Base-by-base conservation (phyloP, 2,888 invertebrate species). In the Drosophila emarginata region DNA sequence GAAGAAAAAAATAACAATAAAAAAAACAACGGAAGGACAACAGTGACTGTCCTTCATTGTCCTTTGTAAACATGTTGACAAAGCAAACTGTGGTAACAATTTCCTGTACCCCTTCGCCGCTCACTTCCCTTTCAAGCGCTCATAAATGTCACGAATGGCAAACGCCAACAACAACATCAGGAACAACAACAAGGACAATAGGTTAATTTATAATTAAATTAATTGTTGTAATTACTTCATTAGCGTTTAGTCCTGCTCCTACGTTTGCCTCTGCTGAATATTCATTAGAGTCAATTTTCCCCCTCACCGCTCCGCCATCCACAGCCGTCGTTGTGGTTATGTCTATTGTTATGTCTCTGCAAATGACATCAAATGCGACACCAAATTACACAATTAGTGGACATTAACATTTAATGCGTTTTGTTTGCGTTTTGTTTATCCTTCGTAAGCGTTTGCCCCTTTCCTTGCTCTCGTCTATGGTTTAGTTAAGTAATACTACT, bases 141-240 rank as follows among this genome's bases (percentile, higher is more conserved):
- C 84, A 65, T 68, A 72, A 83, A 79, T 77, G 77, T 86, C 80
- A 59, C 39, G 76, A 60, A 54, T 32, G 32, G 32, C 53, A 15
- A 61, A 60, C 39, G 28, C 14, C 56, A 21, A 32, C 61, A 32
- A 45, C 40, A 40, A 15, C 15, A 45, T n/a, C n/a, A n/a, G n/a
- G n/a, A n/a, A n/a, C n/a, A n/a, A 18, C 65, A 66, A 51, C 36
- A 36, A 70, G 67, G 71, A 86, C 87, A 83, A 88, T 73, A 71
- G 79, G 76, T 80, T 88, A 88, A 89, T 90, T 89, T 79, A 89
- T 90, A 90, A 90, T 90, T 90, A 87, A 90, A 89, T 88, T 89
- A 89, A 87, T 89, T 90, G 89, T 80, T 79, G 81, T 88, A 90
- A 90, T 90, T 89, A 89, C 87, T 90, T 90, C 88, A 90, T 89